phyloP scores from a whole-genome alignment of 2,113 vertebrate genomes.

The Zingel zingel region DNA sequence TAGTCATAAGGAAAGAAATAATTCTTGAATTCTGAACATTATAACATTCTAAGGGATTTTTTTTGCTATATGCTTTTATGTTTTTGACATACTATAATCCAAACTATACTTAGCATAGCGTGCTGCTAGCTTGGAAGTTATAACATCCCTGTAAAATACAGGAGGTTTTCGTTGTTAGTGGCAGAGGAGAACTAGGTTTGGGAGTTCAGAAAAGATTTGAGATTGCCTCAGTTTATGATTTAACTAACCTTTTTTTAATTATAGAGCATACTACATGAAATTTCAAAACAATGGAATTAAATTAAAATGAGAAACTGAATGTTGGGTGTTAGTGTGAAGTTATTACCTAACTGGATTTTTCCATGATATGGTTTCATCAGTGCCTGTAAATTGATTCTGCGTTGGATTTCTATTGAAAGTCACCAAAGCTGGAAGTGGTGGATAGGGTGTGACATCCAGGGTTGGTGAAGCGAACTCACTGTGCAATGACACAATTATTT shows the following conservation, averaged over 20 bases:
- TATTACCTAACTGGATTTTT: background rate
- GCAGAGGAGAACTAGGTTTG: background rate
- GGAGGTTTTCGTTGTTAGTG: background rate
- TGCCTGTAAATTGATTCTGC: background rate
- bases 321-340: background rate
- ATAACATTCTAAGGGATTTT: background rate
- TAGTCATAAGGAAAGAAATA: background rate
- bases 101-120: background rate
- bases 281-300: background rate
- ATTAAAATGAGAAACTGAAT: background rate
- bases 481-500: constrained; percentile 60
- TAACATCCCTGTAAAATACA: background rate
- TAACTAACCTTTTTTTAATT: background rate
- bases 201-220: background rate
- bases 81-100: background rate
- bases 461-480: constrained; percentile 38
- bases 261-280: background rate
- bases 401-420: background rate
- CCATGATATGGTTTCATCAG: background rate
- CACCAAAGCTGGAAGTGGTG: constrained; percentile 13
- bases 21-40: background rate
- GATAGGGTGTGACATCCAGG: constrained; percentile 35
- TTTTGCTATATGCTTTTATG: background rate
- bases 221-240: background rate
- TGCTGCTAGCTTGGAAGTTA: background rate